Percentiles rank a stretch among this genome's conserved stretches.
Evolutionary conservation across 2,888 invertebrate genomes (phyloP).

Genomic region (Coelopa pilipes): DNA sequence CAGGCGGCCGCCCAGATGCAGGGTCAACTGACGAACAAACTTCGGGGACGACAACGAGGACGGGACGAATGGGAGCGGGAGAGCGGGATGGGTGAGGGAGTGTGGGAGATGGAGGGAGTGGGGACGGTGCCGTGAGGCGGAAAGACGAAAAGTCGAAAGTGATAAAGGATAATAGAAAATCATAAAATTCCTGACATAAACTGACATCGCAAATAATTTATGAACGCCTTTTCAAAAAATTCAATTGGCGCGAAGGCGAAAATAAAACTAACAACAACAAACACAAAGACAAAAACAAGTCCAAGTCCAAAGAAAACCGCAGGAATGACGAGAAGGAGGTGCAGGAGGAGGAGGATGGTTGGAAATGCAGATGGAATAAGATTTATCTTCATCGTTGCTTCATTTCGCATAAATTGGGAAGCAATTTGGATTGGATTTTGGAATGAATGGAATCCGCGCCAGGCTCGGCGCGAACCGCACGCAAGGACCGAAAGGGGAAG

Average conservation of each 20-base stretch:
- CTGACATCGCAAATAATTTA: constrained; percentile 27
- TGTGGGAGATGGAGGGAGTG: no score
- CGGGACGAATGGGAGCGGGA: no score
- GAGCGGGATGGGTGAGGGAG: no score
- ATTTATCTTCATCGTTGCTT: constrained; percentile 42
- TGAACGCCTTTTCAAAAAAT: neutral
- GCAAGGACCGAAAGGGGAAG: neutral
- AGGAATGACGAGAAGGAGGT: no score
- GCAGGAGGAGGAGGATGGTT: neutral
- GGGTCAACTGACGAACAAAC: neutral
- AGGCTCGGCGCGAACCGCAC: neutral
- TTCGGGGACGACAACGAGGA: neutral
- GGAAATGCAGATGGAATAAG: constrained; percentile 36
- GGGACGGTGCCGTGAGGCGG: no score
- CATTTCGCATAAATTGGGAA: constrained; percentile 41
- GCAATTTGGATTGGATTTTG: constrained; percentile 38
- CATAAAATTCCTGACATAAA: constrained; percentile 31
- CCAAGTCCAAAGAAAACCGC: no score
- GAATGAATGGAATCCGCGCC: constrained; percentile 9
- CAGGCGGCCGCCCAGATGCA: no score
- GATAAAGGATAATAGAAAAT: constrained; percentile 33
- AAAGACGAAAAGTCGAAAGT: constrained; percentile 22
- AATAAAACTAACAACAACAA: neutral
- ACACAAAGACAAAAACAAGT: neutral
- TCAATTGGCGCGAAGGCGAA: constrained; percentile 28